Evolutionary conservation across 2,888 invertebrate species (phyloP), one percentile per base, ranked within the genome.

Genomic region (Luperina nickerlii): DNA sequence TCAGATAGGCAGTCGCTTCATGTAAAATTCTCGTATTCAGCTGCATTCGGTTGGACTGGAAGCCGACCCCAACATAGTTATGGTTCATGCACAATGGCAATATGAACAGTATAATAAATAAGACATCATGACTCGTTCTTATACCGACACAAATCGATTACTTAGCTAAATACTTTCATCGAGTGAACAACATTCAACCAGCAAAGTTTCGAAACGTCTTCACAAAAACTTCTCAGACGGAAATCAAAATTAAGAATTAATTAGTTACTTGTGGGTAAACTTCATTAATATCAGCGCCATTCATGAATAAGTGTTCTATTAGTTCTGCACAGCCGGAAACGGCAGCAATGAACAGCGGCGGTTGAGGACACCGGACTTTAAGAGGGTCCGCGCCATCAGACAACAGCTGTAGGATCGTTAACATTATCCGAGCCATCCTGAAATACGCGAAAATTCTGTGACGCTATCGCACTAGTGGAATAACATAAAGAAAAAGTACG

Each of bases 201-300:
- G 6, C 32, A 65, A 3, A 7, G 8, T n/a, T 54, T 42, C 5
- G 24, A 15, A 51, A 15, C 15, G 8, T 69, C 20, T 32, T 32
- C 13, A 9, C 51, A 24, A 54, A 70, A 51, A 38, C 2, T 48
- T 15, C 4, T 42, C 38, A 42, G 18, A 27, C n/a, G n/a, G 24
- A 48, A 70, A 51, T 42, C 7, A 2, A 27, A 38, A 45, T 18
- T 20, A 66, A 54, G 8, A 38, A 48, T 45, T 0, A 70, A 66
- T 73, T 42, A 78, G 82, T 88, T 88, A 95, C 96, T 72, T 94
- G 85, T 11, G 92, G 91, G 81, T 91, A 95, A 20, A 82, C 87
- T 92, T 95, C 94, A 87, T 96, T 95, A 1, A 95, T 87, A 81
- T 96, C 90, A 75, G 94, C 95, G 5, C 96, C 96, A 80, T 92